phyloP scores from a whole-genome alignment of 2,888 invertebrate genomes.

The Meloe dianella region DNA sequence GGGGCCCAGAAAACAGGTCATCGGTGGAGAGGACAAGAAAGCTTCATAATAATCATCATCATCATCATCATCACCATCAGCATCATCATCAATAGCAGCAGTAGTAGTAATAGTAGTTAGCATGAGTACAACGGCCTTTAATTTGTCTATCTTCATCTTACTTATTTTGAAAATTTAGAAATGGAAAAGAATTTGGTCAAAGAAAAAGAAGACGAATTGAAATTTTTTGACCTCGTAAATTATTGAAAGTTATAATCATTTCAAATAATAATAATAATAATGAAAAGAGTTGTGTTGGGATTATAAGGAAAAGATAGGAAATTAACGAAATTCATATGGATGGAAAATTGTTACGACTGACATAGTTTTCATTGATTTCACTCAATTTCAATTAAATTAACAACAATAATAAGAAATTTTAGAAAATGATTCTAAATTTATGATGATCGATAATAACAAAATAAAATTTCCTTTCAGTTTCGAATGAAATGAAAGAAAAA shows the following conservation, averaged over 20 bases:
- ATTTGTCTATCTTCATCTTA: conserved; percentile 26
- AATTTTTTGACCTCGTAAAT: conserved; percentile 27
- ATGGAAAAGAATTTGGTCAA: conserved; percentile 26
- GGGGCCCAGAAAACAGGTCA: conserved; percentile 42
- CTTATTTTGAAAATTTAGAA: conserved; percentile 18
- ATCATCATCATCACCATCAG: conserved; percentile 1
- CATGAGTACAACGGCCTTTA: conserved; percentile 38
- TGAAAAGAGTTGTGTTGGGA: not conserved
- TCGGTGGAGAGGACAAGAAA: conserved; percentile 35
- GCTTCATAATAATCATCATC: conserved; percentile 34
- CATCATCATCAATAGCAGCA: too few relatives aligned
- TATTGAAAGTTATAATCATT: conserved; percentile 24
- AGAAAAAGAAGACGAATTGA: not conserved
- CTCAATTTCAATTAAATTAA: not conserved
- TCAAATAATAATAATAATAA: not conserved
- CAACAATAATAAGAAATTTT: not conserved
- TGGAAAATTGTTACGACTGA: not conserved
- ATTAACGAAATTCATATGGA: not conserved
- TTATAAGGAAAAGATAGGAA: not conserved
- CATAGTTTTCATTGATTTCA: not conserved
- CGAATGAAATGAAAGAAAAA: not conserved
- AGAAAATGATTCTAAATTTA: not conserved
- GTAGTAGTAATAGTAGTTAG: too few relatives aligned
- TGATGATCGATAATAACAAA: not conserved
- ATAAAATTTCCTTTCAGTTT: not conserved